phyloP scores from a whole-genome alignment of 2,888 invertebrate species.

The Ennomos erosarius region DNA sequence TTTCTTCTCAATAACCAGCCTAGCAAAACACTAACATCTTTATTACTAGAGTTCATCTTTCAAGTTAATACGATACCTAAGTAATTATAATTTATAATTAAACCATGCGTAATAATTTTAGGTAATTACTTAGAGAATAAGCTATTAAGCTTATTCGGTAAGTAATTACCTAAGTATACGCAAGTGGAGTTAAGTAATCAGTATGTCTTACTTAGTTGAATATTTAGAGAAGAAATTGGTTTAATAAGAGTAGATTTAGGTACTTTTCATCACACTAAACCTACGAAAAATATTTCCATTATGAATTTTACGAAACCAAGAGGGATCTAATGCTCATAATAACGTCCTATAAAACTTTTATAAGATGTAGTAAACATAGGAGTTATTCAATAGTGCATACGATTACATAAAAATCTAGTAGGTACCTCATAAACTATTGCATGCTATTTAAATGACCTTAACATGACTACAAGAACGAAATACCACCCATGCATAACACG shows the following conservation, averaged over 20 bases:
- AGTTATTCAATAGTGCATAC: too few species aligned
- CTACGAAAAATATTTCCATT: too few species aligned
- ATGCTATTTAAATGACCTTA: too few species aligned
- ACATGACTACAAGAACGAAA: too few species aligned
- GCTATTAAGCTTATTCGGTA: constrained; percentile 14
- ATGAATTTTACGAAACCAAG: too few species aligned
- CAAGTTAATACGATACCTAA: constrained; percentile 16
- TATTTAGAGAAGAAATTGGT: constrained; percentile 1
- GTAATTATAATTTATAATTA: constrained; percentile 27
- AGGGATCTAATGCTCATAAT: too few species aligned
- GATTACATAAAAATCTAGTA: too few species aligned
- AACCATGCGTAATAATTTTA: constrained; percentile 24
- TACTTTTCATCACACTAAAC: too few species aligned
- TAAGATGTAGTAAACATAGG: too few species aligned
- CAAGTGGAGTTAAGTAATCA: constrained; percentile 22
- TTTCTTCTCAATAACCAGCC: constrained; percentile 33
- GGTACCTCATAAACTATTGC: too few species aligned
- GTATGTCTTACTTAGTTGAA: constrained; percentile 1
- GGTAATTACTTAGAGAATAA: constrained; percentile 4
- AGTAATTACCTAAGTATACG: constrained; percentile 26
- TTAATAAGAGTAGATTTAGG: neutral
- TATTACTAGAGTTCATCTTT: constrained; percentile 17
- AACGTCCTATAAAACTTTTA: too few species aligned
- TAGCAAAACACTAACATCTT: constrained; percentile 10
- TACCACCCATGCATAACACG: too few species aligned